phyloP scores from a whole-genome alignment of 2,797 vertebrate genomes.

The Denticeps clupeoides region DNA sequence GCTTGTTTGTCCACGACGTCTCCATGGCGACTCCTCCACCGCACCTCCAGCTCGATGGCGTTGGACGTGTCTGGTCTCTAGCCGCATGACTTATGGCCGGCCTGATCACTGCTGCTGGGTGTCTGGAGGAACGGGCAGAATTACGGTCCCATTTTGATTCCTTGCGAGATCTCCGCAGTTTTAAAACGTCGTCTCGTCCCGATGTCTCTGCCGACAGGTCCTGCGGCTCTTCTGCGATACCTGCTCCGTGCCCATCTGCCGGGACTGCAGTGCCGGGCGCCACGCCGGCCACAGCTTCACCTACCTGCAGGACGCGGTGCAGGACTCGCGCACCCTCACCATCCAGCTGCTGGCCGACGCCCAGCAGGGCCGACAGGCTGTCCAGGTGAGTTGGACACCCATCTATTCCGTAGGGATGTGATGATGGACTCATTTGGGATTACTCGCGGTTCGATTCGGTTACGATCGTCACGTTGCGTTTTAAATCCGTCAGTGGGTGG shows the following conservation, averaged over 20 bases:
- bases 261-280: slow-evolving; percentile 85
- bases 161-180: background rate
- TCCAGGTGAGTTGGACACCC: slow-evolving; percentile 80
- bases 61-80: too few species aligned
- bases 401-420: too few species aligned
- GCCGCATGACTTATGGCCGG: too few species aligned
- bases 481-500: too few species aligned
- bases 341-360: slow-evolving; percentile 92
- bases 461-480: too few species aligned
- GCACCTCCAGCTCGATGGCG: too few species aligned
- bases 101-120: too few species aligned
- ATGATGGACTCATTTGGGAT: too few species aligned
- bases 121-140: too few species aligned
- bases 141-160: background rate
- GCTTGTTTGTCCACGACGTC: too few species aligned
- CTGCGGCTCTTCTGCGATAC: slow-evolving; percentile 94
- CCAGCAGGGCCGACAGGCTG: slow-evolving; percentile 90
- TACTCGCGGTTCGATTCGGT: too few species aligned
- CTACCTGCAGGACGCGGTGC: slow-evolving; percentile 90
- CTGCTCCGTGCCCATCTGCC: slow-evolving; percentile 90
- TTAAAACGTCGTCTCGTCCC: background rate
- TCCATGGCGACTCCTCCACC: too few species aligned
- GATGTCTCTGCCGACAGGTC: slow-evolving; percentile 54
- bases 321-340: slow-evolving; percentile 87
- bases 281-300: slow-evolving; percentile 74